Base-by-base conservation (phyloP, 2,113 vertebrate genomes). In the Agapornis roseicollis region DNA sequence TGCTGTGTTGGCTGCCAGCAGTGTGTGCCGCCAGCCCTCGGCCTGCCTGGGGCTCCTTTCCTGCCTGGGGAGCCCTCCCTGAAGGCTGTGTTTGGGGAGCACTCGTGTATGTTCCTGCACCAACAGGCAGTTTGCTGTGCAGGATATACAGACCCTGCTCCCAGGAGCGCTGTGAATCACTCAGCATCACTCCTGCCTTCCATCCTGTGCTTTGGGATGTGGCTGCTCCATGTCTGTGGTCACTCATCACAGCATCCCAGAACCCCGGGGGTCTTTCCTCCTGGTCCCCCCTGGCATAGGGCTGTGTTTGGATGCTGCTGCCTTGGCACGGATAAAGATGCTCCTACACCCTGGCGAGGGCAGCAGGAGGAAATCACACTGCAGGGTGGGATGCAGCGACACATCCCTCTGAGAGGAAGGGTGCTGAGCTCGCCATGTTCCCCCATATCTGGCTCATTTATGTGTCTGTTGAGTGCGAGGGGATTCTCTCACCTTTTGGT, bases 121-220 rank as follows among this genome's bases (percentile, higher is more conserved):
- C 2, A 2, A 11, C 18, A 5, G 0, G 13, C 49, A 3, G 14
- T 37, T 52, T 17, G 70, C 58, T 27, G 24, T 41, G 44, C 76
- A 28, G 18, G n/a, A 31, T 1, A 2, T 3, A 4, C 44, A 2
- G 7, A 6, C 20, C 29, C 70, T 13, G 11, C 10, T 60, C 29
- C 19, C 50, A 6, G 42, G 12, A 37, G 64, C 1, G 0, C 5
- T 0, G 5, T 14, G 20, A 52, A n/a, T 7, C 12, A 0, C 11
- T 28, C 2, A 8, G 31, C 11, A 2, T 31, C 8, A 9, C 5
- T 9, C 53, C 17, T 28, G 15, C 64, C 77, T 50, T 17, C 13
- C 13, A 0, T 22, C 55, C 39, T 35, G 35, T 13, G 33, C 17
- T 42, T 42, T 28, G 31, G 42, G 25, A 29, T 4, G 2, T 7